phyloP scores from a whole-genome alignment of 2,113 vertebrate species.

The Rhinolophus sinicus region DNA sequence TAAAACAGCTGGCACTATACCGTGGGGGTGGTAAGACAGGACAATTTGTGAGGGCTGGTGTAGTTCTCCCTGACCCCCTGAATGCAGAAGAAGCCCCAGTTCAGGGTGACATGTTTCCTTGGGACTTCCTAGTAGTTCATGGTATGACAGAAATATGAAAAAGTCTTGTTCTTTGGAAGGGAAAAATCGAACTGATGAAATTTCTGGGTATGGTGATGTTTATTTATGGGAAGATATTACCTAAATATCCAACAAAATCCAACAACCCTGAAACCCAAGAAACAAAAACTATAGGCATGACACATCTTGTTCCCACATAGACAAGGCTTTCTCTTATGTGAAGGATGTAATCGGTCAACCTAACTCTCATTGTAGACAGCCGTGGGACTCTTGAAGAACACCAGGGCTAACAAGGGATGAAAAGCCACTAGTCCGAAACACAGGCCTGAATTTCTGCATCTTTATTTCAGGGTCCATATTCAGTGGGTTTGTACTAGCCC shows the following conservation, averaged over 20 bases:
- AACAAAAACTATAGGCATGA: not conserved
- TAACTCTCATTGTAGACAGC: not conserved
- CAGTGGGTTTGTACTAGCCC: rapidly evolving
- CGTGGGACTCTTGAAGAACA: not conserved
- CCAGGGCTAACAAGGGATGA: not conserved
- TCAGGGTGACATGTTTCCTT: not conserved
- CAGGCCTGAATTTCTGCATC: not conserved
- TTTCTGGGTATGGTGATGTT: not conserved
- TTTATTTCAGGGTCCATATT: no score
- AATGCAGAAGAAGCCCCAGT: not conserved
- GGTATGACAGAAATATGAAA: not conserved
- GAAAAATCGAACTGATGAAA: not conserved
- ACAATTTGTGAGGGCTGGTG: rapidly evolving
- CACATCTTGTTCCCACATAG: not conserved
- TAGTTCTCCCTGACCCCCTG: not conserved
- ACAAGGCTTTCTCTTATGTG: not conserved
- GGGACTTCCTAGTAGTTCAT: not conserved
- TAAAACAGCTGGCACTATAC: not conserved
- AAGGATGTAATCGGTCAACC: not conserved
- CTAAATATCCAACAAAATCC: not conserved
- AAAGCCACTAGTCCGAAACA: not conserved
- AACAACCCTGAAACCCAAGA: not conserved
- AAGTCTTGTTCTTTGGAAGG: not conserved
- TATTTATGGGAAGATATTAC: not conserved
- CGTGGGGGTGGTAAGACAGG: rapidly evolving